Conservation (phyloP, 2,888 invertebrate species). For the Notodonta dromedarius region DNA sequence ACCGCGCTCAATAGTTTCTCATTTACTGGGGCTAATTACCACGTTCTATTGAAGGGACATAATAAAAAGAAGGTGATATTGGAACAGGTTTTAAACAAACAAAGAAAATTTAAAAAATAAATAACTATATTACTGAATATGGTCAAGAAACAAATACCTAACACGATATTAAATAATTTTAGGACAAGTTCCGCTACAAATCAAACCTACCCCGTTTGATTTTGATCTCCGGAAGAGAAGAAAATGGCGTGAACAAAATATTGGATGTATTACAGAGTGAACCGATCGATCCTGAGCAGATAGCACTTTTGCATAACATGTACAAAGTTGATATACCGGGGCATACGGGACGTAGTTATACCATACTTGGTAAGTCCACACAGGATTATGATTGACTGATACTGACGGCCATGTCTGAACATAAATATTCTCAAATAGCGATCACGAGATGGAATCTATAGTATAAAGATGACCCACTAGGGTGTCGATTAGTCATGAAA, state of each 20-base stretch:
- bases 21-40: conserved; percentile 52
- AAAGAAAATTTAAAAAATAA: no score
- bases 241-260: conserved; percentile 62
- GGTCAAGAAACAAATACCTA: no score
- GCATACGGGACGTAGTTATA: conserved; percentile 87
- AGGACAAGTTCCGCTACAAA: conserved; percentile 56
- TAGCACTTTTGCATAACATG: conserved; percentile 74
- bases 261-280: conserved; percentile 57
- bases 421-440: no score
- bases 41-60: conserved; percentile 58
- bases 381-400: neutral
- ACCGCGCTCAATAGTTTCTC: conserved; percentile 59
- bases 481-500: no score
- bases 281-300: conserved; percentile 76
- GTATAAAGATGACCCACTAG: no score
- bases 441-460: no score
- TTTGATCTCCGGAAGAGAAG: conserved; percentile 83
- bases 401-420: no score
- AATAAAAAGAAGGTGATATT: conserved; percentile 54
- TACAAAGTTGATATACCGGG: conserved; percentile 77
- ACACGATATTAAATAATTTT: neutral
- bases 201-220: conserved; percentile 74
- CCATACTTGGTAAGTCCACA: conserved; percentile 65
- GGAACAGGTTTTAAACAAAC: no score
- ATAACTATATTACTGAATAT: no score